Percentiles rank a stretch among this genome's conserved stretches.
phyloP scores from a whole-genome alignment of 2,113 vertebrate genomes.

The Sprattus sprattus region DNA sequence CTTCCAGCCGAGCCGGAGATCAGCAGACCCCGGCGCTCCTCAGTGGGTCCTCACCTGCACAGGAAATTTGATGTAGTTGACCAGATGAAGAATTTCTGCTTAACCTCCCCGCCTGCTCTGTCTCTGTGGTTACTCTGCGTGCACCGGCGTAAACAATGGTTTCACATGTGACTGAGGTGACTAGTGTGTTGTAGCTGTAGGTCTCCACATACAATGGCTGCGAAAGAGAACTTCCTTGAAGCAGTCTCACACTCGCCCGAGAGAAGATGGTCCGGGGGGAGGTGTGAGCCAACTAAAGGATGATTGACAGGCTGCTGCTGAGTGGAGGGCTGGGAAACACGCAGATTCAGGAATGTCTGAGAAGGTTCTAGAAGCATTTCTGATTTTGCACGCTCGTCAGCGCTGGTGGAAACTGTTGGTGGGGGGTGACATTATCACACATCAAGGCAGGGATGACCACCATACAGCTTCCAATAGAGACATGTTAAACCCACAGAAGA shows the following conservation, averaged over 20 bases:
- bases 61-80: not conserved
- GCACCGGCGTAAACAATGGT: not conserved
- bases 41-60: not conserved
- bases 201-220: not conserved
- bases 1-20: not conserved
- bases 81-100: not conserved
- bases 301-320: constrained; percentile 1
- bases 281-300: not conserved
- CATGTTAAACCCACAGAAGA: not conserved
- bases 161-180: not conserved
- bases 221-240: not conserved
- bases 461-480: not conserved
- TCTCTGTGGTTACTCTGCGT: not conserved
- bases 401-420: not conserved
- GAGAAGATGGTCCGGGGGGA: not conserved
- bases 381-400: constrained; percentile 22
- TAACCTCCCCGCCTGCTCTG: not conserved
- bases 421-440: not conserved
- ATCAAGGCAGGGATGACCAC: not conserved
- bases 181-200: not conserved
- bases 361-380: constrained; percentile 20
- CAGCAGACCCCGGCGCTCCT: not conserved
- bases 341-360: constrained; percentile 25
- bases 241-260: not conserved
- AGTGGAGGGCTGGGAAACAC: not conserved